These are phyloP conservation scores for Harpalus rubripes DNA, from an alignment of 2,888 invertebrate species.

Conservation along the genomic window DNA sequence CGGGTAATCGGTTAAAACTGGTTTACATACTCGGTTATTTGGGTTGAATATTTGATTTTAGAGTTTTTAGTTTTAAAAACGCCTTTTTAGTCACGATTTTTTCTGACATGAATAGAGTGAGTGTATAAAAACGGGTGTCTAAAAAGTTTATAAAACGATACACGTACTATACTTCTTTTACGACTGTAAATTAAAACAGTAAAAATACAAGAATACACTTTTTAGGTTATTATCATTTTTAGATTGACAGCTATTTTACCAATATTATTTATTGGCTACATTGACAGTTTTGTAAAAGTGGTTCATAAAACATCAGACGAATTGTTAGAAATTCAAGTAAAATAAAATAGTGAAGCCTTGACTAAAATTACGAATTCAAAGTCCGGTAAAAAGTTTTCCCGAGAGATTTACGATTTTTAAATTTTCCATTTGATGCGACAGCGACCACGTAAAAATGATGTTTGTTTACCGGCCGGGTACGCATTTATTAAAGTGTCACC, in stretches of 20 bases:
- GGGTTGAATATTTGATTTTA: too few relatives aligned
- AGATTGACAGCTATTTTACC: background rate
- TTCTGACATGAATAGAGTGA: too few relatives aligned
- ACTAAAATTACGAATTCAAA: constrained; percentile 43
- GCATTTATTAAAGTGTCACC: constrained; percentile 39
- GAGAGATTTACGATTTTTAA: constrained; percentile 59
- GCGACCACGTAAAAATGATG: constrained; percentile 36
- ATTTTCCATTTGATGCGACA: constrained; percentile 49
- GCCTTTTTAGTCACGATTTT: too few relatives aligned
- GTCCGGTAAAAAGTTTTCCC: constrained; percentile 23
- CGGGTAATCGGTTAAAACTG: too few relatives aligned
- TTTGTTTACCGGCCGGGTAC: constrained; percentile 41
- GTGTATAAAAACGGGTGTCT: too few relatives aligned
- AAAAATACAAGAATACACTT: too few relatives aligned
- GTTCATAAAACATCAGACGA: background rate
- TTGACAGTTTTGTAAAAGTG: background rate
- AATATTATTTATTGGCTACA: background rate
- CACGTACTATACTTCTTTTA: too few relatives aligned
- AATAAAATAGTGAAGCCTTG: constrained; percentile 17
- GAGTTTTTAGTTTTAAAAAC: too few relatives aligned
- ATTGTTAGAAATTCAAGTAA: constrained; percentile 2
- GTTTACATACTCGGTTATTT: too few relatives aligned
- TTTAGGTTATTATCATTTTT: background rate
- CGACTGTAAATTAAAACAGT: too few relatives aligned
- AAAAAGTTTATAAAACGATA: too few relatives aligned